These are phyloP conservation scores for Drosophila saltans DNA, from an alignment of 1,140 invertebrate species.

Conservation along the genomic window DNA sequence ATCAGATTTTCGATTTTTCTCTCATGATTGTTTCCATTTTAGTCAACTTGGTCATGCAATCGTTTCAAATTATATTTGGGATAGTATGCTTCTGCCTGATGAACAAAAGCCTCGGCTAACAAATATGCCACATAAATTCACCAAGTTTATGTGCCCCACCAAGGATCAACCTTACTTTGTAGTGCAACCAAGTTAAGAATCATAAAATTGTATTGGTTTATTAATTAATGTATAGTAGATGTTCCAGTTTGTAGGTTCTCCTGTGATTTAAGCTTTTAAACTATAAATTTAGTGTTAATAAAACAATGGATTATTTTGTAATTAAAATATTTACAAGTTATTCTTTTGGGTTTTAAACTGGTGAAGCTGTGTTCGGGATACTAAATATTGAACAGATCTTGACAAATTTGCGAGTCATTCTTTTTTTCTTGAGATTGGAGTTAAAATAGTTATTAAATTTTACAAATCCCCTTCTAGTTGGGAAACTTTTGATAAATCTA, in stretches of 20 bases:
- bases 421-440: too few species aligned
- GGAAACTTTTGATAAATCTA: too few species aligned
- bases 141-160: slow-evolving; percentile 50
- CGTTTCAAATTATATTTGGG: slow-evolving; percentile 85
- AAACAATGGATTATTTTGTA: background rate
- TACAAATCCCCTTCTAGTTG: too few species aligned
- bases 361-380: too few species aligned
- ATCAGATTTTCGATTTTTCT: slow-evolving; percentile 86
- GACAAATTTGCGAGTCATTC: too few species aligned
- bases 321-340: too few species aligned
- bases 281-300: background rate
- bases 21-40: slow-evolving; percentile 89
- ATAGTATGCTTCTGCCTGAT: slow-evolving; percentile 85
- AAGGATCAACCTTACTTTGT: slow-evolving; percentile 56
- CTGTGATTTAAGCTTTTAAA: slow-evolving; percentile 4
- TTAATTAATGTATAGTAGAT: background rate
- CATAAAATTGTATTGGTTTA: background rate
- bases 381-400: too few species aligned
- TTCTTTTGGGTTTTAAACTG: too few species aligned
- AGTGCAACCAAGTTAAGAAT: slow-evolving; percentile 52
- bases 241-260: background rate
- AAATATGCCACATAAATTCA: slow-evolving; percentile 33
- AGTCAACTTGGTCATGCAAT: slow-evolving; percentile 87
- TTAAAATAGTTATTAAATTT: too few species aligned
- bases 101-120: slow-evolving; percentile 48